Percentiles rank a stretch among this genome's conserved stretches.
Conservation (phyloP, 2,797 vertebrate genomes). For the Loris lydekkerianus region DNA sequence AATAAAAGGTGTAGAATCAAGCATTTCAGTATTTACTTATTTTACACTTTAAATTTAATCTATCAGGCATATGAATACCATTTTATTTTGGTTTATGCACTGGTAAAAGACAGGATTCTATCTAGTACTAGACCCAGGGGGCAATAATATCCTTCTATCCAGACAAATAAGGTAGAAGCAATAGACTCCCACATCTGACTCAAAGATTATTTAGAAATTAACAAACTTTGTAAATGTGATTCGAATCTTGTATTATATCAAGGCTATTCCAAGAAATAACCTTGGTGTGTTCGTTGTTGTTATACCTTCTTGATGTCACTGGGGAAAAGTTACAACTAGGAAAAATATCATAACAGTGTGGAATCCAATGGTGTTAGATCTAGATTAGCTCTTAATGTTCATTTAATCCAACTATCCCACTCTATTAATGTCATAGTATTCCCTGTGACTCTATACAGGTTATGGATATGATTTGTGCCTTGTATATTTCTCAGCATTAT, state of each 20-base stretch:
- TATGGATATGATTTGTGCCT: not conserved
- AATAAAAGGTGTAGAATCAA: not conserved
- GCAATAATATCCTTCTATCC: not conserved
- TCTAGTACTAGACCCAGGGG: not conserved
- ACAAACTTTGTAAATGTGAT: not conserved
- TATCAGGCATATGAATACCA: not conserved
- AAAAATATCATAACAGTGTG: not conserved
- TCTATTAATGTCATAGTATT: not conserved
- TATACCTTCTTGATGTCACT: not conserved
- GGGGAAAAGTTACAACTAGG: not conserved
- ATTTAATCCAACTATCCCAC: not conserved
- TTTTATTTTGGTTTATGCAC: not conserved
- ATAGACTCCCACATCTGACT: not conserved
- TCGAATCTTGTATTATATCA: not conserved
- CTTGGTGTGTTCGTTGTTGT: not conserved
- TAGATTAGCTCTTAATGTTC: not conserved
- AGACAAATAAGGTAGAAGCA: not conserved
- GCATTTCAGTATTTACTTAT: not conserved
- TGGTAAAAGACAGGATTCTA: not conserved
- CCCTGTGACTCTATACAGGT: not conserved
- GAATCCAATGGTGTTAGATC: not conserved
- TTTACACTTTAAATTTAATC: not conserved
- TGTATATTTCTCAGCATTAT: not conserved
- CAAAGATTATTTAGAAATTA: slow-evolving; percentile 9
- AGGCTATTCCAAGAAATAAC: not conserved